Evolutionary conservation across 2,888 invertebrate genomes (phyloP).

Genomic region (Lepidocyrtoides sp.): DNA sequence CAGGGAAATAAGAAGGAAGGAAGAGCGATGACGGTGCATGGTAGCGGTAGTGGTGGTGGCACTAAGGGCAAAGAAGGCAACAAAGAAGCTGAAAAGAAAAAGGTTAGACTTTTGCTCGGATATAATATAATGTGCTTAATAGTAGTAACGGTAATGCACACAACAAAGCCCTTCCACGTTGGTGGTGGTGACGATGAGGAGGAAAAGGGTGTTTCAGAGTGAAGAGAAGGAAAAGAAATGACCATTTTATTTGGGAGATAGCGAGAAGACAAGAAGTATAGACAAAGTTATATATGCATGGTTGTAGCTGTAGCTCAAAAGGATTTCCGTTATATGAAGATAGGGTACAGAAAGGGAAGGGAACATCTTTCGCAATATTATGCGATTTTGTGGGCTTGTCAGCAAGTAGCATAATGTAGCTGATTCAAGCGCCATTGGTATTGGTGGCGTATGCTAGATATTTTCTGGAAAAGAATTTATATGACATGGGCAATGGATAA

Average conservation of each 20-base stretch:
- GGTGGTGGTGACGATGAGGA: conserved; percentile 4
- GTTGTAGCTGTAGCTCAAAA: too few species aligned
- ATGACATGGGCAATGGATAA: too few species aligned
- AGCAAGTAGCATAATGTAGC: too few species aligned
- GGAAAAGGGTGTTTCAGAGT: conserved; percentile 10
- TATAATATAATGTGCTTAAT: too few species aligned
- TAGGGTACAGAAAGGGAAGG: not conserved
- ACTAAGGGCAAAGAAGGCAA: not conserved
- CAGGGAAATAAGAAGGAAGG: not conserved
- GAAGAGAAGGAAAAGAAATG: conserved; percentile 8
- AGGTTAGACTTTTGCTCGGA: not conserved
- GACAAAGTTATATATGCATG: too few species aligned
- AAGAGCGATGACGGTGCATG: not conserved
- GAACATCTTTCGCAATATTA: not conserved
- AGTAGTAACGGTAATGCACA: not conserved
- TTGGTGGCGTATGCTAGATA: too few species aligned
- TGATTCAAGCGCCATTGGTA: too few species aligned
- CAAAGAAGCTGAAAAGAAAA: not conserved
- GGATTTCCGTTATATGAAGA: not conserved
- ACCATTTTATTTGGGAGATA: not conserved
- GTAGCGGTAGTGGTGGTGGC: not conserved
- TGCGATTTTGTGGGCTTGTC: not conserved
- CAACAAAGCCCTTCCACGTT: conserved; percentile 5
- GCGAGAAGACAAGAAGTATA: not conserved
- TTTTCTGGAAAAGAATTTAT: too few species aligned